These are phyloP conservation scores for Takifugu rubripes DNA, from an alignment of 2,797 vertebrate genomes.

Conservation along the genomic window DNA sequence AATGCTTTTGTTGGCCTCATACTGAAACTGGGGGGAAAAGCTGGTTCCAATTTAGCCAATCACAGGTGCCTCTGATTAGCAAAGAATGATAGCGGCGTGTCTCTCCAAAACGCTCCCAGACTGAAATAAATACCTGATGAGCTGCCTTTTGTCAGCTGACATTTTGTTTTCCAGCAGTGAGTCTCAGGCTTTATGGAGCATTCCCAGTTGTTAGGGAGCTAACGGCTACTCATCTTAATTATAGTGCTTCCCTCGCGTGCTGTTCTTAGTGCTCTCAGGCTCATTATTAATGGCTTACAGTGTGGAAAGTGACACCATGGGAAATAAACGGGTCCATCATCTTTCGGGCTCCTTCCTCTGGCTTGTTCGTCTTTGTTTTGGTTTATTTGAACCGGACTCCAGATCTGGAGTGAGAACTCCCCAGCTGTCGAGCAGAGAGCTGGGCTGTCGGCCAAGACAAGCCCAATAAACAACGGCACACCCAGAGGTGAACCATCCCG, in stretches of 20 bases:
- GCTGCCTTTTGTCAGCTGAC: neutral
- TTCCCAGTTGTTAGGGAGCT: conserved; percentile 1
- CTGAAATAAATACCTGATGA: neutral
- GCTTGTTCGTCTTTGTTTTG: neutral
- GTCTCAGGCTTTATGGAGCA: neutral
- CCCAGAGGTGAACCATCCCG: conserved; percentile 6
- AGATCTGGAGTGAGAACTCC: neutral
- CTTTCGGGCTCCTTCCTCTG: conserved; percentile 3
- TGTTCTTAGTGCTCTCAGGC: conserved; percentile 11
- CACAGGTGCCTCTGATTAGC: too few relatives aligned
- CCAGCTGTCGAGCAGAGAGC: conserved; percentile 10
- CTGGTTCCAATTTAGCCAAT: too few relatives aligned
- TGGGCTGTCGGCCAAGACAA: neutral
- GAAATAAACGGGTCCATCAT: conserved; percentile 28
- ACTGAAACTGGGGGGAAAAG: too few relatives aligned
- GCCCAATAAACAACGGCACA: conserved; percentile 11
- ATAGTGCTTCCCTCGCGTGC: conserved; percentile 13
- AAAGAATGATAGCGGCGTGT: too few relatives aligned
- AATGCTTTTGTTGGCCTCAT: too few relatives aligned
- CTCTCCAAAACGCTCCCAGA: neutral
- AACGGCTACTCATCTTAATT: conserved; percentile 27
- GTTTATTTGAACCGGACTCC: conserved; percentile 2
- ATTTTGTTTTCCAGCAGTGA: conserved; percentile 8
- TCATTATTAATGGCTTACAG: conserved; percentile 39
- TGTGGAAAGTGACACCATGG: conserved; percentile 39